Conservation (phyloP, 2,888 invertebrate species). For the Acleris sparsana region DNA sequence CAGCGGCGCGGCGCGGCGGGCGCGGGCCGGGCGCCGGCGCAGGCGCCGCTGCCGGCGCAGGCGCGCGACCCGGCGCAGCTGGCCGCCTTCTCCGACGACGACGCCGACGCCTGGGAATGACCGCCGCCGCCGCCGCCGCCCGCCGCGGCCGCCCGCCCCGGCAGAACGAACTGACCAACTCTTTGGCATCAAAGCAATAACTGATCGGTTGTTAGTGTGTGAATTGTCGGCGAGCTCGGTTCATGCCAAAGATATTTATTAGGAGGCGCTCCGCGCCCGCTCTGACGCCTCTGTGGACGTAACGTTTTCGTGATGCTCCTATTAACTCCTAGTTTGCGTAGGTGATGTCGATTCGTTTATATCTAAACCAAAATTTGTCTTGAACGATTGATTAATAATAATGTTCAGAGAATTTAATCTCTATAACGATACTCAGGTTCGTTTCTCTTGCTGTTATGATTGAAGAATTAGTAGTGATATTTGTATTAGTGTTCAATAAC, state of each 20-base stretch:
- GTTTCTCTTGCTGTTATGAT: slow-evolving; percentile 79
- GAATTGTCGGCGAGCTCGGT: slow-evolving; percentile 73
- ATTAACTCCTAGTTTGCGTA: slow-evolving; percentile 66
- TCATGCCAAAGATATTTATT: slow-evolving; percentile 84
- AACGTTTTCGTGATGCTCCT: slow-evolving; percentile 63
- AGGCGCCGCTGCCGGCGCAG: slow-evolving; percentile 41
- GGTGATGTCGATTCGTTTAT: slow-evolving; percentile 64
- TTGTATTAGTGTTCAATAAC: slow-evolving; percentile 77
- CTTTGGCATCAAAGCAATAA: slow-evolving; percentile 65
- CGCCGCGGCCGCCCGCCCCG: slow-evolving; percentile 38
- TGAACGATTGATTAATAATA: slow-evolving; percentile 54
- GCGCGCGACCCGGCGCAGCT: slow-evolving; percentile 40
- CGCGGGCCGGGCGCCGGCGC: slow-evolving; percentile 43
- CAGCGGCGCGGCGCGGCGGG: slow-evolving; percentile 58
- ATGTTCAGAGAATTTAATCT: slow-evolving; percentile 67
- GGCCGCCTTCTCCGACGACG: slow-evolving; percentile 41
- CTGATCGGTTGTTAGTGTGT: slow-evolving; percentile 62
- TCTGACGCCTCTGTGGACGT: slow-evolving; percentile 47
- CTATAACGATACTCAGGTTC: slow-evolving; percentile 77
- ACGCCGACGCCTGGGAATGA: slow-evolving; percentile 71
- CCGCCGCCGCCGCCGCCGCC: slow-evolving; percentile 49
- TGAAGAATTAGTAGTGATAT: slow-evolving; percentile 75
- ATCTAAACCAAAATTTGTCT: slow-evolving; percentile 67
- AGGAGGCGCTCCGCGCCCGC: slow-evolving; percentile 62
- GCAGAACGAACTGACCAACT: slow-evolving; percentile 49